Base-by-base conservation (phyloP, 2,888 invertebrate genomes). In the Mesorhabditis sp. region DNA sequence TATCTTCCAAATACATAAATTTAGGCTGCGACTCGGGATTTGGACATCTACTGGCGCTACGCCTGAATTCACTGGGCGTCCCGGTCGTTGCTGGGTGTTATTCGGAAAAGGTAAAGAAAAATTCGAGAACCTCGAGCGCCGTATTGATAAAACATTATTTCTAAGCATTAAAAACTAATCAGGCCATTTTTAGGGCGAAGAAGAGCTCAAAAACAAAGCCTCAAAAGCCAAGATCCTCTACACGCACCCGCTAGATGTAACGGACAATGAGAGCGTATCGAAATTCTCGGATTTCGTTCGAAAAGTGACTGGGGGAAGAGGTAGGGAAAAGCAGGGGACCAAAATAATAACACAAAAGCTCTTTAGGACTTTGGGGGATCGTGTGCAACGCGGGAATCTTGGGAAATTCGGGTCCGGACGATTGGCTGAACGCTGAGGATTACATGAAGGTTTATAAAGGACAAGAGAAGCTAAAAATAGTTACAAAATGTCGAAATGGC, bases 341-440 rank as follows among this genome's bases (percentile, higher is more conserved):
- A n/a, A 13, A 13, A 10, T 50, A 2, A 10, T 2, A 50, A 13
- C 7, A 13, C 50, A 13, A 13, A 13, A 50, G 1, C 41, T 4
- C 44, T 45, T 67, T 65, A 69, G 71, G 71, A 10, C 50, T 83
- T 3, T 76, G 81, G 76, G 82, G 79, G 66, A 67, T 84, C n/a
- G 82, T 83, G 10, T 80, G 81, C 66, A 83, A 83, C 70, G 84
- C 83, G 10, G 83, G 83, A 65, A 77, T 81, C 45, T 72, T 78
- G 4, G 80, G 81, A 64, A 74, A 77, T 43, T 74, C 82, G 5
- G 84, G 84, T 5, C 82, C 81, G 0, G 78, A 82, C 58, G 87
- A 87, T 73, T 86, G 86, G 85, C 76, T 85, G 4, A 73, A 75
- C 1, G 72, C 80, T 4, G 80, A 83, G 7, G 85, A 86, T 70